A percentile compares a stretch with the other conserved stretches of the same genome.
These are phyloP conservation scores for Leptarthrus brevirostris DNA, from an alignment of 2,888 invertebrate species.

Conservation along the genomic window DNA sequence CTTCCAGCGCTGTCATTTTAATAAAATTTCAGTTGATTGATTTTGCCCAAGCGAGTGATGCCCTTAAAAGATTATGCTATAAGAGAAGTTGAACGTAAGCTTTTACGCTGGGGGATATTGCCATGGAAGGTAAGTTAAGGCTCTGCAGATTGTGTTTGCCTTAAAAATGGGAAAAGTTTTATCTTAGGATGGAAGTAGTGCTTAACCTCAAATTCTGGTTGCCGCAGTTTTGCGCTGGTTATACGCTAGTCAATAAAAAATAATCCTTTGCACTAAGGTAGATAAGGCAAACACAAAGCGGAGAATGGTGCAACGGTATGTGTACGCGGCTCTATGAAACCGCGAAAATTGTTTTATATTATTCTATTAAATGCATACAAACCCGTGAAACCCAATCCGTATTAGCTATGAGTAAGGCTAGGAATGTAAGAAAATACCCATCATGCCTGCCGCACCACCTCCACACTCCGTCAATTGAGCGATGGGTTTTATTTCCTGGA, in stretches of 20 bases:
- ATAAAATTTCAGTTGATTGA: constrained; percentile 22
- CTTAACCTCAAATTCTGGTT: constrained; percentile 1
- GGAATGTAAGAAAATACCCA: neutral
- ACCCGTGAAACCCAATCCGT: constrained; percentile 14
- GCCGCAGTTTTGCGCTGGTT: neutral
- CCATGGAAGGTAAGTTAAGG: neutral
- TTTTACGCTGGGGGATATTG: neutral
- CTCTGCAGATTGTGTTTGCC: constrained; percentile 4
- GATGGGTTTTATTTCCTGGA: constrained; percentile 33
- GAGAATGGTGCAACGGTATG: neutral
- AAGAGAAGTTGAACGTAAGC: neutral
- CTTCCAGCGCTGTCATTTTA: neutral
- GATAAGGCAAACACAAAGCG: constrained; percentile 1
- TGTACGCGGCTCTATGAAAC: neutral
- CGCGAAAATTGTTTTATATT: constrained; percentile 16
- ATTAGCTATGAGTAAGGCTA: constrained; percentile 24
- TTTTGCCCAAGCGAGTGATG: neutral
- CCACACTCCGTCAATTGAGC: constrained; percentile 32
- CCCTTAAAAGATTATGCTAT: neutral
- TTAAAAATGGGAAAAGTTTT: constrained; percentile 30
- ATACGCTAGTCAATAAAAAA: constrained; percentile 20
- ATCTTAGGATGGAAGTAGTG: neutral
- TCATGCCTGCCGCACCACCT: constrained; percentile 17
- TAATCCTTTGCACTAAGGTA: constrained; percentile 12
- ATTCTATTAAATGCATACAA: constrained; percentile 2